A percentile compares a stretch with the other conserved stretches of the same genome.
Evolutionary conservation across 1,140 invertebrate genomes (phyloP).

Genomic region (Anastatus disparis): DNA sequence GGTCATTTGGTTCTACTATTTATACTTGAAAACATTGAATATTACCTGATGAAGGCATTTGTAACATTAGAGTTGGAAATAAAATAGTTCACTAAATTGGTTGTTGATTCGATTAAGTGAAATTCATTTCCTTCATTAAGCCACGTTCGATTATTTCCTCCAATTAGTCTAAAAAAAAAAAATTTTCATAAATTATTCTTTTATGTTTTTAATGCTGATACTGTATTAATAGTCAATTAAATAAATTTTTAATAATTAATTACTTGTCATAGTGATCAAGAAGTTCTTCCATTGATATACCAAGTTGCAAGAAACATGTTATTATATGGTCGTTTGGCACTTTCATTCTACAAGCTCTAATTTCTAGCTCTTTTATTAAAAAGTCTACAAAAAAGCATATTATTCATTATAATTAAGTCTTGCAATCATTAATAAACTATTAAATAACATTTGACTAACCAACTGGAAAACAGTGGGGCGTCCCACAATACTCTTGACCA

Average conservation of each 20-base stretch:
- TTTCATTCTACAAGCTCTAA: conserved; percentile 76
- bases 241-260: background rate
- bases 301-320: conserved; percentile 74
- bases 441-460: conserved; percentile 64
- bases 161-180: conserved; percentile 70
- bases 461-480: conserved; percentile 80
- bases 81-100: conserved; percentile 73
- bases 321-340: conserved; percentile 77
- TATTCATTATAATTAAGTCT: too few relatives aligned
- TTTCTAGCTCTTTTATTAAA: conserved; percentile 79
- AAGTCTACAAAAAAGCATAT: conserved; percentile 74
- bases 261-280: conserved; percentile 79
- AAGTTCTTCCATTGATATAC: conserved; percentile 76
- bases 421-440: too few relatives aligned
- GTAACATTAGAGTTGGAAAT: conserved; percentile 67
- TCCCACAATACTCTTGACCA: conserved; percentile 78
- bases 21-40: too few relatives aligned
- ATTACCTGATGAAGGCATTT: conserved; percentile 68
- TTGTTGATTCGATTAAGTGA: conserved; percentile 77
- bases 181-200: background rate
- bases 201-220: conserved; percentile 19
- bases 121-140: conserved; percentile 81
- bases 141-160: conserved; percentile 81
- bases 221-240: conserved; percentile 8
- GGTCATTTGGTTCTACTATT: too few relatives aligned